Percentiles rank a stretch among this genome's conserved stretches.
Evolutionary conservation across 2,113 vertebrate species (phyloP).

Genomic region (Pomatostomus ruficeps): DNA sequence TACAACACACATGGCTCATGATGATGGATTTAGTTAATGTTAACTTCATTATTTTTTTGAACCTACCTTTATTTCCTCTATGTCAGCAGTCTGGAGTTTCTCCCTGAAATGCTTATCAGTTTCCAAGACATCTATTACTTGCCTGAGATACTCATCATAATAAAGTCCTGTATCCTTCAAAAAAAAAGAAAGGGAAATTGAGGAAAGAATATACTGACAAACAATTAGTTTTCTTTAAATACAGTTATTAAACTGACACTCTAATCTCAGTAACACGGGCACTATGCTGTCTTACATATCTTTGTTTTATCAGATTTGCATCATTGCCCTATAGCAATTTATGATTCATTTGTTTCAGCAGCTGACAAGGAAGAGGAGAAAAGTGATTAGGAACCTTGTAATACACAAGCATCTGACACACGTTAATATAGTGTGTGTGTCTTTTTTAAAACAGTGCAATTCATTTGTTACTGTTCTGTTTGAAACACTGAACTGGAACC

Average conservation of each 20-base stretch:
- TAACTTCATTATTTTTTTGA: not conserved
- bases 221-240: not conserved
- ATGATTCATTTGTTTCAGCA: not conserved
- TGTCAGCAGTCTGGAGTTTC: slow-evolving; percentile 95
- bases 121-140: slow-evolving; percentile 97
- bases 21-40: not conserved
- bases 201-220: not conserved
- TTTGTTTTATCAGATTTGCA: not conserved
- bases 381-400: not conserved
- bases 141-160: slow-evolving; percentile 95
- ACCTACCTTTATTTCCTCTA: slow-evolving; percentile 97
- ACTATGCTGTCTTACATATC: not conserved
- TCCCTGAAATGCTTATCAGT: slow-evolving; percentile 97
- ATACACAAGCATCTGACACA: not conserved
- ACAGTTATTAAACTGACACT: not conserved
- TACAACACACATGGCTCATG: not conserved
- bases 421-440: not conserved
- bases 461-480: not conserved
- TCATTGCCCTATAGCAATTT: not conserved
- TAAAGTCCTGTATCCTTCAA: slow-evolving; percentile 94
- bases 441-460: not conserved
- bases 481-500: not conserved
- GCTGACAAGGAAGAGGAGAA: not conserved
- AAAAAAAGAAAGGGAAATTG: not conserved
- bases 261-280: not conserved